Conservation (phyloP, 2,888 invertebrate species). For the Anthophora plumipes region DNA sequence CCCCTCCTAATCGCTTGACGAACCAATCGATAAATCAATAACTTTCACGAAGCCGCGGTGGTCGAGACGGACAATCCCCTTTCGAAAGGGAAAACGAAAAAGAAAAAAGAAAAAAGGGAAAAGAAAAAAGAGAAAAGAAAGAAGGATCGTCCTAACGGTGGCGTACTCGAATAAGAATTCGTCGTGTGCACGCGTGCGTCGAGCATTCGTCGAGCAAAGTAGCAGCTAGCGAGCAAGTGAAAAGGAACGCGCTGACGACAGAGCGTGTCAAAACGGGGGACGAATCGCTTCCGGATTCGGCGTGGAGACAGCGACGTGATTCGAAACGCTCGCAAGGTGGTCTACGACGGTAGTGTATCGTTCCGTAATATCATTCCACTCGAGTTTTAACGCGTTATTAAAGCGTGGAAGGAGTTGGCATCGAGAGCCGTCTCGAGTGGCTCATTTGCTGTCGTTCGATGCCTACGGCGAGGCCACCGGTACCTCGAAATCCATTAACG, state of each 20-base stretch:
- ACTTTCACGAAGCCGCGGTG: slow-evolving; percentile 70
- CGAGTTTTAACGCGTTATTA: slow-evolving; percentile 72
- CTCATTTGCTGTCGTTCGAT: slow-evolving; percentile 71
- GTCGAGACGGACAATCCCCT: slow-evolving; percentile 54
- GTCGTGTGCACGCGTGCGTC: too few relatives aligned
- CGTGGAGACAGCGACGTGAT: background rate
- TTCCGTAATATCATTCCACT: slow-evolving; percentile 66
- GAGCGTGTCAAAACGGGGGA: background rate
- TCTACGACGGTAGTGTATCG: slow-evolving; percentile 55
- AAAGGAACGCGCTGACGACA: background rate
- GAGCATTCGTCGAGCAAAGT: too few relatives aligned
- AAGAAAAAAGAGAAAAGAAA: too few relatives aligned
- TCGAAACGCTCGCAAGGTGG: slow-evolving; percentile 62
- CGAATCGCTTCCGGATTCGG: slow-evolving; percentile 31
- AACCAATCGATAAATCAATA: slow-evolving; percentile 81
- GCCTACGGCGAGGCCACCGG: slow-evolving; percentile 73
- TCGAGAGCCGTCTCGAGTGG: slow-evolving; percentile 64
- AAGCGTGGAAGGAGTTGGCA: slow-evolving; percentile 67
- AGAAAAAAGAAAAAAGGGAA: slow-evolving; percentile 44
- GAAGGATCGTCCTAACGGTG: too few relatives aligned
- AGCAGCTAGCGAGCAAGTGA: too few relatives aligned
- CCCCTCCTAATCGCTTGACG: slow-evolving; percentile 76
- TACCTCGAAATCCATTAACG: slow-evolving; percentile 82
- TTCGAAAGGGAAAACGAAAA: slow-evolving; percentile 16
- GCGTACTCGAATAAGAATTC: too few relatives aligned